Evolutionary conservation across 92 coral and sea anemone genomes (phyloP), one percentile per base, ranked within the genome.

Genomic region (Umimayanthus kanabou): DNA sequence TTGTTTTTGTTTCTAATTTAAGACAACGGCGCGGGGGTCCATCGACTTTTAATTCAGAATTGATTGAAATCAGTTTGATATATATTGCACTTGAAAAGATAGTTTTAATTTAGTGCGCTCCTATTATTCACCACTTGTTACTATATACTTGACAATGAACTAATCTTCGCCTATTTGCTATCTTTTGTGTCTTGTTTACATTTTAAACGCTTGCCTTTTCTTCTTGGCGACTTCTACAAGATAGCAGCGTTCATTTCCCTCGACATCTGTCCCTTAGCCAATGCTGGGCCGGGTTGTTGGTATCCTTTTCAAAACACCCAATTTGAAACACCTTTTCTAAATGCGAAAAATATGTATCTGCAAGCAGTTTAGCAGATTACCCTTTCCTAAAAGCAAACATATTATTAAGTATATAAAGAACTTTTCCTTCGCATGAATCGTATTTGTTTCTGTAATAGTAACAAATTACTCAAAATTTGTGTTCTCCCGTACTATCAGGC

Each of bases 141-240:
- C 87, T 83, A 70, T 28, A 25, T 70, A 74, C 20, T 6, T 83
- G 66, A 95, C 98, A 95, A 95, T 93, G 71, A 85, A 73, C 86
- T 91, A 92, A 90, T 91, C 93, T 88, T 81, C 71, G 67, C 73
- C 87, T 89, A 93, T 90, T 93, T 93, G 90, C 90, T 58, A 83
- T 79, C 85, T 74, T 88, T 90, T 87, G 90, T 88, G 88, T 94
- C 76, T 81, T 93, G 92, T 95, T 93, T 91, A 82, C 80, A 82
- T 77, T 72, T 80, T 69, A 73, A 89, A 77, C 83, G 93, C 74
- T 91, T 87, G 77, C 79, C 88, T 88, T 91, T 91, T 80, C 86
- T 72, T 22, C 80, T 5, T 65, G 15, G 85, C 69, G 82, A 88
- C 55, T 80, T 84, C 80, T 20, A 53, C 83, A 30, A 88, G 61